Evolutionary conservation across 2,888 invertebrate genomes (phyloP).

Genomic region (Caenorhabditis sp.): DNA sequence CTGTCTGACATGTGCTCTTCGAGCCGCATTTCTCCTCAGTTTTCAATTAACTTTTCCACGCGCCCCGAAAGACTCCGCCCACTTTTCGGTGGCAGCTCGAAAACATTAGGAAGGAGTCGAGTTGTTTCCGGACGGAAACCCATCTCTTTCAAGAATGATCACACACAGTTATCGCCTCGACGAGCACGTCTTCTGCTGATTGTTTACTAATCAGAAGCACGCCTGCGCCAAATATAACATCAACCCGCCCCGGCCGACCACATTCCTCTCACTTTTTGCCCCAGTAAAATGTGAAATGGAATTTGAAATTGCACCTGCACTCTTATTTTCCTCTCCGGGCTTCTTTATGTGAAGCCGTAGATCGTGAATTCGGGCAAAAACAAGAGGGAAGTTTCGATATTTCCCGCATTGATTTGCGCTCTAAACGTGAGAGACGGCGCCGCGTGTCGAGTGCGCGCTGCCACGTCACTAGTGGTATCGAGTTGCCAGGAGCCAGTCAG

Average conservation of each 20-base stretch:
- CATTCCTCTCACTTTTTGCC: too few relatives aligned
- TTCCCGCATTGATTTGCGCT: neutral
- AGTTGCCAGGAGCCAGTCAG: too few relatives aligned
- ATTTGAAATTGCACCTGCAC: neutral
- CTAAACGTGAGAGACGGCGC: too few relatives aligned
- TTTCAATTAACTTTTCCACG: conserved; percentile 39
- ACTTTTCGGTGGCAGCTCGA: neutral
- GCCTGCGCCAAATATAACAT: too few relatives aligned
- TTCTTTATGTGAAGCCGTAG: neutral
- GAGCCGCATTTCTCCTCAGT: neutral
- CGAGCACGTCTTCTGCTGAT: neutral
- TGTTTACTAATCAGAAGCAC: neutral
- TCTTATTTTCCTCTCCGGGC: too few relatives aligned
- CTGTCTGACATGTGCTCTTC: conserved; percentile 23
- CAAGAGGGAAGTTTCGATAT: neutral
- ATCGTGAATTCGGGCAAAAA: neutral
- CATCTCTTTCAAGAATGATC: too few relatives aligned
- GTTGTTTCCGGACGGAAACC: neutral
- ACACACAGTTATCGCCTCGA: neutral
- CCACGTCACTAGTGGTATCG: too few relatives aligned
- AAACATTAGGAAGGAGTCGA: conserved; percentile 1
- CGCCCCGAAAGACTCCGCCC: conserved; percentile 3
- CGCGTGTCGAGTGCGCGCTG: too few relatives aligned
- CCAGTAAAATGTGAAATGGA: too few relatives aligned
- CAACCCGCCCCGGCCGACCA: too few relatives aligned